Percentiles rank a stretch among this genome's conserved stretches.
Conservation (phyloP, 1,140 invertebrate species). For the Cryptotermes secundus region DNA sequence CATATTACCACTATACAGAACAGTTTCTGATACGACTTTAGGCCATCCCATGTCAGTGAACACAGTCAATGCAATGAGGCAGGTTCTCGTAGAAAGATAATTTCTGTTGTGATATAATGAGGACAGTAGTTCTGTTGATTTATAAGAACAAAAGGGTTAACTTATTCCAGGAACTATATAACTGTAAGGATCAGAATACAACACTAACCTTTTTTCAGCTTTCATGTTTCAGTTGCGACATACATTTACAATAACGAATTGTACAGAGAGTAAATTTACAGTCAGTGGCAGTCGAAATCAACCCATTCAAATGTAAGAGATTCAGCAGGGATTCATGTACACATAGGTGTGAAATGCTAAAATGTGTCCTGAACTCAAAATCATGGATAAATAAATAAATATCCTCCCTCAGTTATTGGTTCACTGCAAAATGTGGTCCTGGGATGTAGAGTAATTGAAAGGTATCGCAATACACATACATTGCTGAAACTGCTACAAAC, state of each 20-base stretch:
- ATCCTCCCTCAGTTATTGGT: neutral
- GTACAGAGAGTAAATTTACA: neutral
- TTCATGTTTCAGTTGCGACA: neutral
- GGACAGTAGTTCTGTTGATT: too few relatives aligned
- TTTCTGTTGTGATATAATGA: too few relatives aligned
- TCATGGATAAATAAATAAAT: neutral
- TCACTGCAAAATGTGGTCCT: neutral
- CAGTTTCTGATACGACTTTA: too few relatives aligned
- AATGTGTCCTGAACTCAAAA: neutral
- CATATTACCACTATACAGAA: too few relatives aligned
- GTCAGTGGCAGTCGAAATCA: neutral
- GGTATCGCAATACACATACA: neutral
- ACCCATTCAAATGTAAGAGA: neutral
- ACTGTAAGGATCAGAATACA: neutral
- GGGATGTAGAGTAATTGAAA: neutral
- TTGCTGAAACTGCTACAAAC: neutral
- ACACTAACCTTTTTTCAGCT: neutral
- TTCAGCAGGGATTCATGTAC: neutral
- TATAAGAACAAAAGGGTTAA: too few relatives aligned
- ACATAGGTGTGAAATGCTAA: neutral
- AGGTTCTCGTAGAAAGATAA: too few relatives aligned
- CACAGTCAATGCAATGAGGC: too few relatives aligned
- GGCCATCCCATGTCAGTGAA: too few relatives aligned
- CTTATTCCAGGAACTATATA: too few relatives aligned
- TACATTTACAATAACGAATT: slow-evolving; percentile 1